phyloP scores from a whole-genome alignment of 64 coral and sea anemone species.

The Montipora efflorescens region DNA sequence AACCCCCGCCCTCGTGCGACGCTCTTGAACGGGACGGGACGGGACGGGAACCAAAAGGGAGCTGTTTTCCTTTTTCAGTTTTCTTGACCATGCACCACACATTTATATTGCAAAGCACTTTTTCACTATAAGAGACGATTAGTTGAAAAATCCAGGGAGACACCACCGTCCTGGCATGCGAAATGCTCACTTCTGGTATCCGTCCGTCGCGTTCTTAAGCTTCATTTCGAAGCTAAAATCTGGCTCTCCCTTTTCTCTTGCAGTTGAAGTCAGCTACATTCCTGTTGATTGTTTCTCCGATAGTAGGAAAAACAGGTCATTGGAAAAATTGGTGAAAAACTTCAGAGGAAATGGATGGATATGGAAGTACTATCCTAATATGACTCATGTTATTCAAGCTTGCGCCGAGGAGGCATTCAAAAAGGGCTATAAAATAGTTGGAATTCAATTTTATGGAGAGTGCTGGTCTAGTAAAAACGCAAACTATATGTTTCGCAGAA shows the following conservation, averaged over 20 bases:
- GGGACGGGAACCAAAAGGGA: no score
- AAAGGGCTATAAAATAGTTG: slow-evolving; percentile 6
- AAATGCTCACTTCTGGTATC: no score
- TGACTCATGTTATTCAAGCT: not conserved
- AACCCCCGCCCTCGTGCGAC: no score
- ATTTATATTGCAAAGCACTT: no score
- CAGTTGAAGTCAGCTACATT: slow-evolving; percentile 28
- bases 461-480: not conserved
- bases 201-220: no score
- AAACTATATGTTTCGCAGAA: not conserved
- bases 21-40: no score
- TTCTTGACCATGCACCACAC: no score
- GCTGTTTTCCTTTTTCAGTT: no score
- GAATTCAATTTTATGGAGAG: slow-evolving; percentile 6
- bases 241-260: not conserved
- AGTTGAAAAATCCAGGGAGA: no score
- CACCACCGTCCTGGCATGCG: no score
- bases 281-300: slow-evolving; percentile 29
- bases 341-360: not conserved
- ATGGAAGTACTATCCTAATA: not conserved
- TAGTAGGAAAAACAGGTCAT: not conserved
- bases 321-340: not conserved
- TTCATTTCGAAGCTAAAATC: not conserved
- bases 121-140: no score
- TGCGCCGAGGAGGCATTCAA: slow-evolving; percentile 22